Evolutionary conservation across 2,113 vertebrate genomes (phyloP), one percentile per base, ranked within the genome.

Genomic region (Typhlomys cinereus): DNA sequence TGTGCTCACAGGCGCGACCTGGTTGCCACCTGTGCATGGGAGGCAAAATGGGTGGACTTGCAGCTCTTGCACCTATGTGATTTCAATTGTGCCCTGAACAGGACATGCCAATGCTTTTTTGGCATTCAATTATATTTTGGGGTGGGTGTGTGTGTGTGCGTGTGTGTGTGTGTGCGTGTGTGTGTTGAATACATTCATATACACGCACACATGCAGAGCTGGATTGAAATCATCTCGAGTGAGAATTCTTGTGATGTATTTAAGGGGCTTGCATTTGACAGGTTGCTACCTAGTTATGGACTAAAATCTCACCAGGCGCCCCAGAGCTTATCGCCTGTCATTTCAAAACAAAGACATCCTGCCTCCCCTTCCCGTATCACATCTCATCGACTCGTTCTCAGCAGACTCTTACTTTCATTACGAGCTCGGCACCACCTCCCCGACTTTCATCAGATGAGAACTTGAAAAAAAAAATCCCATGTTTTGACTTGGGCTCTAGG

Each of bases 191-290:
- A n/a, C n/a, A n/a, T n/a, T n/a, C n/a, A n/a, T n/a, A 67, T 76
- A 81, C 86, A 90, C 92, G 81, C 94, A 85, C 92, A 88, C 93
- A 96, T 76, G 4, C 87, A 87, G 84, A 94, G 91, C 94, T 91
- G 48, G 92, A 93, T 94, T 92, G 96, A 97, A 97, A 96, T 92
- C 69, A 95, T 96, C 96, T 89, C 92, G 90, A 96, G 96, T 97
- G 97, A 96, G 96, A 98, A 97, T 95, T 97, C 95, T 96, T 89
- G 93, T 96, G 95, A 94, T 96, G 96, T 95, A 88, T 96, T 95
- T 74, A 97, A 90, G 94, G 57, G 95, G 97, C 94, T 80, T 69
- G 66, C 79, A 57, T 96, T 97, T 97, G 97, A 97, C 96, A 97
- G 95, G 94, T 96, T 96, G 96, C 95, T 97, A 95, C 93, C 95